These are phyloP conservation scores for Spodoptera picta DNA, from an alignment of 2,888 invertebrate species.

Conservation along the genomic window DNA sequence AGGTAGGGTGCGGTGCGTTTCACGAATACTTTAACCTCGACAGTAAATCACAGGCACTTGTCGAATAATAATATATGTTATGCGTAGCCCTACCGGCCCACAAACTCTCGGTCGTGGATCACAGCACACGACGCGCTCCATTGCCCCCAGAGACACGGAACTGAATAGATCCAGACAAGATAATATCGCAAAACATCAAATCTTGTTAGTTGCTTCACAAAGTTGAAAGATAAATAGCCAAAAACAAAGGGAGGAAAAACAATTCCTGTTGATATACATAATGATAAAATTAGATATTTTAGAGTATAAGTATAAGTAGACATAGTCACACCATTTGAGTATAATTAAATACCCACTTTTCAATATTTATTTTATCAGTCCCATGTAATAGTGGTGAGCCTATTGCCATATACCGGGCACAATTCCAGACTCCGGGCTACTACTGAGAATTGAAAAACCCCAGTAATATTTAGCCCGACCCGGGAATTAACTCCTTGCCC, in stretches of 20 bases:
- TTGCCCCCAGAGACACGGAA: conserved; percentile 34
- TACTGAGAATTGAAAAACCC: too few relatives aligned
- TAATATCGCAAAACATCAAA: conserved; percentile 42
- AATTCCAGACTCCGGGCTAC: too few relatives aligned
- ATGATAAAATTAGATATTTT: too few relatives aligned
- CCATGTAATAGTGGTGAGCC: too few relatives aligned
- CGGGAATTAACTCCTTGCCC: too few relatives aligned
- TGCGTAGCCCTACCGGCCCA: conserved; percentile 52
- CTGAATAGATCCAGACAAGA: conserved; percentile 29
- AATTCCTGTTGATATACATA: too few relatives aligned
- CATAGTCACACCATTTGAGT: too few relatives aligned
- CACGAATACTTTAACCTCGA: conserved; percentile 24
- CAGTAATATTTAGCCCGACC: too few relatives aligned
- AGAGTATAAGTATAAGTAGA: too few relatives aligned
- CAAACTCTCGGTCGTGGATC: conserved; percentile 50
- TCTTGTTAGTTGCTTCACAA: conserved; percentile 23
- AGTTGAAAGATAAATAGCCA: conserved; percentile 29
- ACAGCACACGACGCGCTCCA: conserved; percentile 44
- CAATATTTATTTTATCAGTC: too few relatives aligned
- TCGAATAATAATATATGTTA: conserved; percentile 51
- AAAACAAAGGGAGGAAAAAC: not conserved
- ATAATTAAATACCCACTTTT: too few relatives aligned
- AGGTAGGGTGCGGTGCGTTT: conserved; percentile 24
- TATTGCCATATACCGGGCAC: too few relatives aligned
- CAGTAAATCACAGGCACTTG: conserved; percentile 59